These are phyloP conservation scores for Hyles lineata DNA, from an alignment of 2,888 invertebrate genomes.

Conservation along the genomic window DNA sequence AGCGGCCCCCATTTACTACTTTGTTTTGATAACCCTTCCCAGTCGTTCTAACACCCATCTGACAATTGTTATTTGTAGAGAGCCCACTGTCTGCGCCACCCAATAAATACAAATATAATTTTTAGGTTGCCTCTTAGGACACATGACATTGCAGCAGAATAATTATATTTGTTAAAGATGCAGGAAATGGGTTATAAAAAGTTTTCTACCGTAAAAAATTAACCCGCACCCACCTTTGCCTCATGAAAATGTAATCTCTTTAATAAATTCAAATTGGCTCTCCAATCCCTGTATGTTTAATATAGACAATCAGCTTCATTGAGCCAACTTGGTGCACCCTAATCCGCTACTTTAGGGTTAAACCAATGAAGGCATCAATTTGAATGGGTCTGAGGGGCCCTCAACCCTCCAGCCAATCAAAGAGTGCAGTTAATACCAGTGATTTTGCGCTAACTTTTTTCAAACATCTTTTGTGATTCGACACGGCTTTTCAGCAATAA, in stretches of 20 bases:
- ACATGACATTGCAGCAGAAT: too few relatives aligned
- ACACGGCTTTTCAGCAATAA: slow-evolving; percentile 43
- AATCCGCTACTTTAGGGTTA: slow-evolving; percentile 72
- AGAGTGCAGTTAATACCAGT: slow-evolving; percentile 58
- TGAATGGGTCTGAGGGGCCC: slow-evolving; percentile 66
- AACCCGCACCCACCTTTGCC: not conserved
- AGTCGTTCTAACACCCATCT: too few relatives aligned
- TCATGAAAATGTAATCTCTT: not conserved
- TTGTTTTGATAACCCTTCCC: too few relatives aligned
- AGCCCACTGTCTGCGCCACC: too few relatives aligned
- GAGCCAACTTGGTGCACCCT: slow-evolving; percentile 66
- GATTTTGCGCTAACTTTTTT: slow-evolving; percentile 47
- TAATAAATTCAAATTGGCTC: slow-evolving; percentile 36
- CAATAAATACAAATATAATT: too few relatives aligned
- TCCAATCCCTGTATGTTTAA: slow-evolving; percentile 36
- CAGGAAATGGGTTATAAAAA: not conserved
- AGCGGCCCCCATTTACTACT: too few relatives aligned
- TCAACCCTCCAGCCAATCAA: slow-evolving; percentile 67
- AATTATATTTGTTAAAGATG: not conserved
- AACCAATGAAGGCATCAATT: slow-evolving; percentile 78
- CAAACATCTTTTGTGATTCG: slow-evolving; percentile 45
- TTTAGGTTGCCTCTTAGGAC: too few relatives aligned
- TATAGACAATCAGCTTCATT: slow-evolving; percentile 66
- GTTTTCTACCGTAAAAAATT: not conserved
- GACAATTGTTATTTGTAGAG: too few relatives aligned